These are phyloP conservation scores for Smittia sp. DNA, from an alignment of 2,888 invertebrate genomes.

Conservation along the genomic window DNA sequence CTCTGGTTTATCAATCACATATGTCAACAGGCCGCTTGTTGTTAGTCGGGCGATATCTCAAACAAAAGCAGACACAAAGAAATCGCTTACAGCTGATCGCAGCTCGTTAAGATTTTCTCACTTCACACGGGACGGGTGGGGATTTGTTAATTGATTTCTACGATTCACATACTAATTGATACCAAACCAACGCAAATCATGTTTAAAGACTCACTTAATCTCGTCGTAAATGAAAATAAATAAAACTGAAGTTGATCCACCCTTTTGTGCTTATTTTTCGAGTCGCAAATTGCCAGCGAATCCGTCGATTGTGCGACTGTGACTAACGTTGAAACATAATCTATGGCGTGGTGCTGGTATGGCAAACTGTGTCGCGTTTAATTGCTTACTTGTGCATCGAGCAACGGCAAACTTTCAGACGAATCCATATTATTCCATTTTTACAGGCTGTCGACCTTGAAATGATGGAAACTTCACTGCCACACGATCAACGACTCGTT, in stretches of 20 bases:
- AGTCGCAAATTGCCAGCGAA: not conserved
- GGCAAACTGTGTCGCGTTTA: not conserved
- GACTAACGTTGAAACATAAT: constrained; percentile 24
- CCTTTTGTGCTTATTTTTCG: constrained; percentile 7
- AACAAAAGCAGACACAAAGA: too few relatives aligned
- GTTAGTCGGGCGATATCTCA: too few relatives aligned
- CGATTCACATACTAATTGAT: not conserved
- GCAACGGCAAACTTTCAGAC: constrained; percentile 18
- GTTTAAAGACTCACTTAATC: not conserved
- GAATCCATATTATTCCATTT: constrained; percentile 31
- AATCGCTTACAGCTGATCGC: too few relatives aligned
- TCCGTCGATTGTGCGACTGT: not conserved
- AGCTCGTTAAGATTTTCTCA: not conserved
- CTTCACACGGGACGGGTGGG: not conserved
- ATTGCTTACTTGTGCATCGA: constrained; percentile 25
- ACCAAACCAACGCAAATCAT: not conserved
- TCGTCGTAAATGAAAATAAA: not conserved
- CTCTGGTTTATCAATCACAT: not conserved
- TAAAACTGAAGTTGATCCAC: constrained; percentile 9
- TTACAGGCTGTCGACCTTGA: not conserved
- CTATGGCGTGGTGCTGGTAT: not conserved
- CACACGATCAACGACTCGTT: not conserved
- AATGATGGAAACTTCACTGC: not conserved
- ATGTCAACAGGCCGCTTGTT: not conserved
- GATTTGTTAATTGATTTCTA: not conserved